Percentiles rank a stretch among this genome's conserved stretches.
Evolutionary conservation across 2,888 invertebrate species (phyloP).

Genomic region (Adelphocoris suturalis): DNA sequence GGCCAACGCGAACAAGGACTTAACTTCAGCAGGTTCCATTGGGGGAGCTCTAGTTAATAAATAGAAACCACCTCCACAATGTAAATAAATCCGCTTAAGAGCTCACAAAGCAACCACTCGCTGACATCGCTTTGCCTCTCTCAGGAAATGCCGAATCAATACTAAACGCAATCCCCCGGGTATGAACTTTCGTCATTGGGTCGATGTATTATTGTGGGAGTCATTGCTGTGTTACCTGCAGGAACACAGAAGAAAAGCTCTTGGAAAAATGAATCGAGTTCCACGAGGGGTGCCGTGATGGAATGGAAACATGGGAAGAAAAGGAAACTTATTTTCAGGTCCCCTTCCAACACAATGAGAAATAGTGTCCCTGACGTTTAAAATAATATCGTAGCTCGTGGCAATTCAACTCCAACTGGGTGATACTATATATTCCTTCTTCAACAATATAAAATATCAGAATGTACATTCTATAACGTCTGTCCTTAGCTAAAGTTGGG

Average conservation of each 20-base stretch:
- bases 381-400: no score
- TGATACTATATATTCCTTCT: no score
- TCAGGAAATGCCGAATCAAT: slow-evolving; percentile 42
- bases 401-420: no score
- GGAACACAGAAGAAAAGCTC: slow-evolving; percentile 11
- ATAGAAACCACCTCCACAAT: slow-evolving; percentile 3
- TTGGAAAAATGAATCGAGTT: slow-evolving; percentile 56
- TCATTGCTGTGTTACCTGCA: neutral
- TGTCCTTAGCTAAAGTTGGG: no score
- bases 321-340: slow-evolving; percentile 6
- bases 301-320: slow-evolving; percentile 55
- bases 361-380: no score
- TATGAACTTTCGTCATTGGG: neutral
- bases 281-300: slow-evolving; percentile 42
- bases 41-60: neutral
- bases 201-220: neutral
- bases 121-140: neutral
- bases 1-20: no score
- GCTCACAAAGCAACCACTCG: slow-evolving; percentile 10
- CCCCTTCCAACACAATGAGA: slow-evolving; percentile 2
- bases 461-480: no score
- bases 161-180: slow-evolving; percentile 26
- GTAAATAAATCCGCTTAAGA: slow-evolving; percentile 48
- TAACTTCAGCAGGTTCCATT: neutral
- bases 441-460: no score